phyloP scores from a whole-genome alignment of 2,797 vertebrate genomes.

The Hydrocynus forskahlii region DNA sequence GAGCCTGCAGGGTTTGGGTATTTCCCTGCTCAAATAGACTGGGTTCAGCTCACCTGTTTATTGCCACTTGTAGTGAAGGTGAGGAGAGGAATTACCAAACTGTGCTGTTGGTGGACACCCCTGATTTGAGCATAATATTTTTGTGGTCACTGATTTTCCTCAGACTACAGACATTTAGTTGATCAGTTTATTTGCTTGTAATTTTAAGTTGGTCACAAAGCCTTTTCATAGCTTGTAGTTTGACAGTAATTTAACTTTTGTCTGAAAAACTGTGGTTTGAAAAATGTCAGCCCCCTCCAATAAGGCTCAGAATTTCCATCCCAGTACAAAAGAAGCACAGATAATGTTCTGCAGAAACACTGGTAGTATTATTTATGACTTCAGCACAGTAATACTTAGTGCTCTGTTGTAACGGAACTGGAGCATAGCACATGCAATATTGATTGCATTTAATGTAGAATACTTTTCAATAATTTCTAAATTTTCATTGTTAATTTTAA shows the following conservation, averaged over 20 bases:
- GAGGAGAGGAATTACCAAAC: too few species aligned
- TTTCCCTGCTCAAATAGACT: too few species aligned
- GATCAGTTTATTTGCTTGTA: neutral
- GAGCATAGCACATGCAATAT: constrained; percentile 71
- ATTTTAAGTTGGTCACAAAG: neutral
- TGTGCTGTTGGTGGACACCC: too few species aligned
- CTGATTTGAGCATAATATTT: too few species aligned
- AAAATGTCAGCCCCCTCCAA: neutral
- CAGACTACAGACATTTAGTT: neutral
- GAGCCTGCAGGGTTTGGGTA: too few species aligned
- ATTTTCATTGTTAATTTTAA: constrained; percentile 38
- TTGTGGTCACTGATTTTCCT: neutral
- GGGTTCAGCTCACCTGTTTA: too few species aligned
- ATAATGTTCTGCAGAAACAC: constrained; percentile 32
- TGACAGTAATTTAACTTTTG: neutral
- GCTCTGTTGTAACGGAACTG: constrained; percentile 35
- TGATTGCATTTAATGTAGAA: constrained; percentile 61
- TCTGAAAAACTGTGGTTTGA: neutral
- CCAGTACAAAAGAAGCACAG: constrained; percentile 28
- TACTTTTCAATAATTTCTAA: constrained; percentile 27
- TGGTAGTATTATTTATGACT: constrained; percentile 42
- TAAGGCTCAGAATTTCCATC: constrained; percentile 51
- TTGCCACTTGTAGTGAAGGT: too few species aligned
- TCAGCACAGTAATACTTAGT: constrained; percentile 46
- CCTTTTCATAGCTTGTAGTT: neutral